Conservation (phyloP, 1,140 invertebrate species). For the Megalopta genalis region DNA sequence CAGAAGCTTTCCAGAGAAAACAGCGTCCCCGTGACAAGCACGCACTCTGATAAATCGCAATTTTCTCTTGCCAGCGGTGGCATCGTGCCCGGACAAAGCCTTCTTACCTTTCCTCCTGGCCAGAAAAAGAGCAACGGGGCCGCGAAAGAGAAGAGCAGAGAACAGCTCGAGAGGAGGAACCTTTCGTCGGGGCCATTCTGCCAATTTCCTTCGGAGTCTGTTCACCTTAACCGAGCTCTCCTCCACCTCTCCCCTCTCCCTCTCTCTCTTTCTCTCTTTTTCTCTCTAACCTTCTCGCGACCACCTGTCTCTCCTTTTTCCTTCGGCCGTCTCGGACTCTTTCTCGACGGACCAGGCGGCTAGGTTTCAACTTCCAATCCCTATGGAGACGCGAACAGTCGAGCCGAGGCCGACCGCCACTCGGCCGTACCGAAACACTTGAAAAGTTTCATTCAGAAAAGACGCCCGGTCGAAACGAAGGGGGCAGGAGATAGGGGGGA, state of each 20-base stretch:
- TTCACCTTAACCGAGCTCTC: not conserved
- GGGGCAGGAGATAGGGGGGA: too few relatives aligned
- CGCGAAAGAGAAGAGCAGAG: too few relatives aligned
- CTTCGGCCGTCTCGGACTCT: not conserved
- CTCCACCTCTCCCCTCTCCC: not conserved
- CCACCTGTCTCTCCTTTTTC: not conserved
- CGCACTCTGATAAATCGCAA: constrained; percentile 35
- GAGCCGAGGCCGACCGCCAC: constrained; percentile 27
- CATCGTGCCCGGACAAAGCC: not conserved
- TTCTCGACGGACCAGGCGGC: constrained; percentile 23
- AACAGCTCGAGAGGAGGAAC: not conserved
- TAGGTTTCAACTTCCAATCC: constrained; percentile 56
- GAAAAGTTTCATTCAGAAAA: constrained; percentile 54
- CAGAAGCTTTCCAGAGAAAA: constrained; percentile 6
- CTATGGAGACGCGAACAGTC: constrained; percentile 47
- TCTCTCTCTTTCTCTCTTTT: too few relatives aligned
- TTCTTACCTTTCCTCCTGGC: not conserved
- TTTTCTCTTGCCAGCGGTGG: constrained; percentile 7
- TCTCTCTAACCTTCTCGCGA: not conserved
- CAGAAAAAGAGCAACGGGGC: not conserved
- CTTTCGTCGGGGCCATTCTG: constrained; percentile 25
- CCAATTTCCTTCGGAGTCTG: constrained; percentile 44
- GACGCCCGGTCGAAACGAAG: constrained; percentile 19
- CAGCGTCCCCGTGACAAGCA: constrained; percentile 16
- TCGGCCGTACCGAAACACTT: constrained; percentile 54